phyloP scores from a whole-genome alignment of 1,140 invertebrate species.

The Cherax quadricarinatus region DNA sequence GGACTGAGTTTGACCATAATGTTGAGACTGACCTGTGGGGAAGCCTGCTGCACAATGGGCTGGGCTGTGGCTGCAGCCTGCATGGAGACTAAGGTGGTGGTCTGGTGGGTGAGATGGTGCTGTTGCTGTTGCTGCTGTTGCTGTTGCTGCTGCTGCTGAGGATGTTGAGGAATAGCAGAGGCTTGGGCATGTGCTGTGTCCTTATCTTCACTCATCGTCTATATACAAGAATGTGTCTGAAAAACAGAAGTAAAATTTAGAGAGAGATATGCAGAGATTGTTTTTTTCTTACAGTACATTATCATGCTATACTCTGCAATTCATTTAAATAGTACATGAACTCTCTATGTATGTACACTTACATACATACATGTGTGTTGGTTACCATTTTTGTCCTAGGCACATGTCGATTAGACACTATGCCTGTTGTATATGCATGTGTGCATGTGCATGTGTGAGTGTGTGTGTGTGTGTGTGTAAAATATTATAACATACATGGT shows the following conservation, averaged over 20 bases:
- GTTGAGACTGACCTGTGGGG: constrained; percentile 29
- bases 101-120: constrained; percentile 19
- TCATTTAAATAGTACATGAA: too few relatives aligned
- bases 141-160: constrained; percentile 31
- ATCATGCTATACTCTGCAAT: too few relatives aligned
- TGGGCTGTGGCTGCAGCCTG: constrained; percentile 46
- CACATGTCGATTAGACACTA: too few relatives aligned
- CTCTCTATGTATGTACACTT: not conserved
- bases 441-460: not conserved
- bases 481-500: too few relatives aligned
- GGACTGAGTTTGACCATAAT: not conserved
- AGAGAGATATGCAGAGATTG: too few relatives aligned
- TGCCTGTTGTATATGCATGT: not conserved
- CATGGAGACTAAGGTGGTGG: constrained; percentile 57
- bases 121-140: constrained; percentile 25
- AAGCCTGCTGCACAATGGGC: constrained; percentile 54
- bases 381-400: too few relatives aligned
- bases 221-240: constrained; percentile 9
- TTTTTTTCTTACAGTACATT: too few relatives aligned
- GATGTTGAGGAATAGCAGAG: constrained; percentile 40
- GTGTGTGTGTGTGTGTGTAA: too few relatives aligned
- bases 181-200: constrained; percentile 48
- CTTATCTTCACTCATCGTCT: constrained; percentile 62
- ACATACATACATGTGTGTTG: not conserved
- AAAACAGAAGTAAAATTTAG: not conserved